Evolutionary conservation across 2,888 invertebrate genomes (phyloP).

Genomic region (Leptinotarsa peninsularis): DNA sequence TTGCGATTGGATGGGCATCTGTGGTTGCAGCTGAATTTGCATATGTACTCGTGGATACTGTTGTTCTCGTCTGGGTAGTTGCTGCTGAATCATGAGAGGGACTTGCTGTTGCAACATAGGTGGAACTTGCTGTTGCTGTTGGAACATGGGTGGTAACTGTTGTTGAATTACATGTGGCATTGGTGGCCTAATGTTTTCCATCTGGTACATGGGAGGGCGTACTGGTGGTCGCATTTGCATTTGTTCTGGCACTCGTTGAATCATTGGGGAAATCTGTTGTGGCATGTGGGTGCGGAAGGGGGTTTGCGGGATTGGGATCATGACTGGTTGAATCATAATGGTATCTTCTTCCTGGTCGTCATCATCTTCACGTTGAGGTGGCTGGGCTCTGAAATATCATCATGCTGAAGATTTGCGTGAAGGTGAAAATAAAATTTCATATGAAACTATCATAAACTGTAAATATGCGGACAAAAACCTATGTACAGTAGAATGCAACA

Average conservation of each 20-base stretch:
- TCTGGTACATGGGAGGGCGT: slow-evolving; percentile 52
- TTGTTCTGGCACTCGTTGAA: slow-evolving; percentile 46
- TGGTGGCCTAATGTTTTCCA: slow-evolving; percentile 67
- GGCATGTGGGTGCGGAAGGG: slow-evolving; percentile 64
- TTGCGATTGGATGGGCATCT: slow-evolving; percentile 46
- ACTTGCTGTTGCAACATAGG: slow-evolving; percentile 46
- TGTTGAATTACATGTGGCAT: slow-evolving; percentile 57
- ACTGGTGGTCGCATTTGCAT: slow-evolving; percentile 25
- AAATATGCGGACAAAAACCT: no score
- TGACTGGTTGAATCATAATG: slow-evolving; percentile 65
- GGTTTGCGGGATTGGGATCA: slow-evolving; percentile 64
- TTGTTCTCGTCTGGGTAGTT: slow-evolving; percentile 32
- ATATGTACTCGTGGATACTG: slow-evolving; percentile 30
- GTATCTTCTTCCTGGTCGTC: slow-evolving; percentile 62
- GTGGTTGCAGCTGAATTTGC: slow-evolving; percentile 48
- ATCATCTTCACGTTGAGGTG: slow-evolving; percentile 47
- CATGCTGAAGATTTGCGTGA: neutral
- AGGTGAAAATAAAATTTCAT: no score
- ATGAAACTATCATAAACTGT: no score
- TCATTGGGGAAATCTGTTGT: slow-evolving; percentile 53
- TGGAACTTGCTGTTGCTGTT: slow-evolving; percentile 34
- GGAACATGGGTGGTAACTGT: slow-evolving; percentile 55
- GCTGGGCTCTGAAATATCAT: slow-evolving; percentile 46
- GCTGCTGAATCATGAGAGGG: slow-evolving; percentile 42
- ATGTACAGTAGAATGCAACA: no score